phyloP scores from a whole-genome alignment of 2,113 vertebrate genomes.

The Bubo scandiacus region DNA sequence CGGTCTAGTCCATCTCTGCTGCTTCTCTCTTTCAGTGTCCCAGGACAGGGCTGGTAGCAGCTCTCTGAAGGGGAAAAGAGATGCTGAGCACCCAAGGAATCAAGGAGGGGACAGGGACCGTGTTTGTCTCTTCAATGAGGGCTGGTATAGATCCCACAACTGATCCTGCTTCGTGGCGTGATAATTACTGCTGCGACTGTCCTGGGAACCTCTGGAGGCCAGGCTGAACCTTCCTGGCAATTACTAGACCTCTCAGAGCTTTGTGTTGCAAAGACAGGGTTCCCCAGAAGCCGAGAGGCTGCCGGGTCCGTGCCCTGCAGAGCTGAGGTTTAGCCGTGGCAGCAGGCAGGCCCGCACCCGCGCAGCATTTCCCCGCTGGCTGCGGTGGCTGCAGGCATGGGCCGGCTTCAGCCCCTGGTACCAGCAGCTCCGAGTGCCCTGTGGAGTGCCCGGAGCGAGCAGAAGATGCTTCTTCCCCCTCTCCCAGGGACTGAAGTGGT shows the following conservation, averaged over 20 bases:
- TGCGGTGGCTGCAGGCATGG: not conserved
- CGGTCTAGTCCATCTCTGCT: not conserved
- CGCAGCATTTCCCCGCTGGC: too few species aligned
- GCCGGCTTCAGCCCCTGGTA: not conserved
- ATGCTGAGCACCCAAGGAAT: not conserved
- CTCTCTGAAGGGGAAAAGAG: not conserved
- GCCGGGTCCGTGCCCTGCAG: not conserved
- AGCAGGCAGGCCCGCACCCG: not conserved
- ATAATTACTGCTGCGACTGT: not conserved
- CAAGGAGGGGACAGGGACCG: not conserved
- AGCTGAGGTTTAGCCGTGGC: not conserved
- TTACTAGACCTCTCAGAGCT: not conserved
- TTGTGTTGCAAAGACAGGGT: not conserved
- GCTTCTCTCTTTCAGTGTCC: not conserved
- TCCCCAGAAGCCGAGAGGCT: not conserved
- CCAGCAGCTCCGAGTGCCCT: not conserved
- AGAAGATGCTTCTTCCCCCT: not conserved
- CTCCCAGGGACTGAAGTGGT: not conserved
- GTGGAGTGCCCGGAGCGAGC: not conserved
- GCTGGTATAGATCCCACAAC: fast-evolving
- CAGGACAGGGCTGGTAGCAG: not conserved
- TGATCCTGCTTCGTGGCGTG: not conserved
- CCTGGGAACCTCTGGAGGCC: not conserved
- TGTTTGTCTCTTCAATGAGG: not conserved
- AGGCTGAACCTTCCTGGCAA: not conserved